These are phyloP conservation scores for Pelodiscus sinensis DNA, from an alignment of 2,113 vertebrate genomes.

Conservation along the genomic window DNA sequence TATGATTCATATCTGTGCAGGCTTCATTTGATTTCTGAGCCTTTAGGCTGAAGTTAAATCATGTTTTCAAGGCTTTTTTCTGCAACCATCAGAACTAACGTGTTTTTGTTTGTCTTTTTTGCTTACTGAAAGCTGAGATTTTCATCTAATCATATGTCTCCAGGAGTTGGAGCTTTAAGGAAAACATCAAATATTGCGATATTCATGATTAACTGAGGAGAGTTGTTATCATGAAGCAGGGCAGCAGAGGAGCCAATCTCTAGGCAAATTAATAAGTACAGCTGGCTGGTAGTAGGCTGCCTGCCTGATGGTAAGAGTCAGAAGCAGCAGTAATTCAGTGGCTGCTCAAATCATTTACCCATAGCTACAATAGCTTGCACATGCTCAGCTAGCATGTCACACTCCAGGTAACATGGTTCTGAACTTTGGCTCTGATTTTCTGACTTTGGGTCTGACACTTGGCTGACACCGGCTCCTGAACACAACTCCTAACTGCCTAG, in stretches of 20 bases:
- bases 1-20: not conserved
- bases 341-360: not conserved
- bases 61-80: not conserved
- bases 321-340: not conserved
- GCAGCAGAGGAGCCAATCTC: not conserved
- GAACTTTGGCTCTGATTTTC: not conserved
- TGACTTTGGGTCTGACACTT: not conserved
- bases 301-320: not conserved
- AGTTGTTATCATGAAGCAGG: not conserved
- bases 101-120: not conserved
- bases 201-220: not conserved
- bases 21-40: conserved; percentile 41
- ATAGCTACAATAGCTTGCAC: not conserved
- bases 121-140: not conserved
- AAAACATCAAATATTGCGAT: not conserved
- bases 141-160: not conserved
- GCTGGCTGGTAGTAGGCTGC: not conserved
- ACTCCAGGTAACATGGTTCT: not conserved
- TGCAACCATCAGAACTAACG: not conserved
- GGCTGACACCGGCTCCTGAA: not conserved
- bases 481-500: not conserved
- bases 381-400: too few relatives aligned
- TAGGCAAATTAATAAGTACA: not conserved
- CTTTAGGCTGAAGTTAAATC: not conserved
- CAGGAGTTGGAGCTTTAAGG: not conserved